These are phyloP conservation scores for Xiphophorus birchmanni DNA, from an alignment of 2,797 vertebrate genomes.

Conservation along the genomic window DNA sequence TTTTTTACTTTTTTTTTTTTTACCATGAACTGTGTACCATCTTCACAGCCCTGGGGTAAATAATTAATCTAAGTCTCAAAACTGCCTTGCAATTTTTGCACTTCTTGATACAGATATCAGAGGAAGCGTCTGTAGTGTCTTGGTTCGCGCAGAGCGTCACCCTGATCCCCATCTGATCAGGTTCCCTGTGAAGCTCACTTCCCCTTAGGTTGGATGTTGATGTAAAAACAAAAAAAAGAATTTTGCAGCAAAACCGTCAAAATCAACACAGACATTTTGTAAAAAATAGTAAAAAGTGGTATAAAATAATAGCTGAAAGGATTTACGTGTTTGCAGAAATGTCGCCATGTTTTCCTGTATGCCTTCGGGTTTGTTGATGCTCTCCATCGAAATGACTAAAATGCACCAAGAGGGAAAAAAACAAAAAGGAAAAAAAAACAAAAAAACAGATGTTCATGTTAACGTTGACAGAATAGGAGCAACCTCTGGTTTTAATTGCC, in stretches of 20 bases:
- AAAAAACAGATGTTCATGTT: constrained; percentile 48
- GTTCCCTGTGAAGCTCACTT: constrained; percentile 63
- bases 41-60: constrained; percentile 67
- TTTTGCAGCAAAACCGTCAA: constrained; percentile 28
- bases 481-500: constrained; percentile 58
- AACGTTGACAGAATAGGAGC: constrained; percentile 68
- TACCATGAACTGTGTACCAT: constrained; percentile 49
- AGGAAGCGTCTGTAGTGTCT: constrained; percentile 49
- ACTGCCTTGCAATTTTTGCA: constrained; percentile 76
- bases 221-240: constrained; percentile 16
- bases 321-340: constrained; percentile 17
- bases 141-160: constrained; percentile 40
- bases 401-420: constrained; percentile 15
- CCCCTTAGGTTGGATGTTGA: constrained; percentile 74
- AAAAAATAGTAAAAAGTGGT: constrained; percentile 1
- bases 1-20: neutral
- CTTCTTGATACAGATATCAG: constrained; percentile 77
- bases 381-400: constrained; percentile 20
- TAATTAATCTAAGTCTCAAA: constrained; percentile 78
- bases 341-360: neutral
- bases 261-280: constrained; percentile 21
- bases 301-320: neutral
- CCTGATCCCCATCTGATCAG: constrained; percentile 38
- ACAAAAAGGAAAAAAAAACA: neutral
- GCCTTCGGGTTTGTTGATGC: neutral